Evolutionary conservation across 2,113 vertebrate genomes (phyloP), one percentile per base, ranked within the genome.

Genomic region (Zosterops pallidus): DNA sequence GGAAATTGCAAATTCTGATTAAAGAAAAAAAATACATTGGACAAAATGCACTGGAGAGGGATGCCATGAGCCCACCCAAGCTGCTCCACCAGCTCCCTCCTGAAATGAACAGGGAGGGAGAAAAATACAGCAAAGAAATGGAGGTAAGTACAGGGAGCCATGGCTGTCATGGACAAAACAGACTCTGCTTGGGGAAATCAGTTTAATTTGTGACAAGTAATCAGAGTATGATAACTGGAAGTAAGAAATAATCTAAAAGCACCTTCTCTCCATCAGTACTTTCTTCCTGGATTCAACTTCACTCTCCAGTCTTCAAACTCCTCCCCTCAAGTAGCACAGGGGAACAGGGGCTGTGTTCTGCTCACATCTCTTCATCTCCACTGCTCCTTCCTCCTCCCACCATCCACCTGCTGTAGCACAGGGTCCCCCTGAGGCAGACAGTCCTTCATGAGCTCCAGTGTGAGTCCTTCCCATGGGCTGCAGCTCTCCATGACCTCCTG

Each of bases 391-490:
- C 53, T 69, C 39, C 39, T 24, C 4, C 0, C 53, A 11, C 44
- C n/a, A 7, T 2, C 22, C 46, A 3, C 20, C 37, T 52, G 72
- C 64, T n/a, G 47, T 0, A 13, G n/a, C 7, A 1, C 14, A 19
- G 55, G 33, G 26, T 37, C 6, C 24, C 42, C 11, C 39, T 55
- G 3, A 9, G 64, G 33, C 39, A 53, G 12, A 9, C 18, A 23
- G 19, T 33, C n/a, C 41, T 33, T 24, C 47, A 5, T 4, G 64
- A 15, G 64, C 55, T n/a, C 33, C 47, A 28, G 24, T 2, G 12
- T 7, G 28, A 19, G 47, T 21, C 41, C 47, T 24, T 14, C 47
- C 72, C 53, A 4, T 0, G 7, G 42, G 23, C 20, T 49, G 23
- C 62, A 59, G 62, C 23, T 39, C 60, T 31, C 42, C 42, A 2